A percentile compares a stretch with the other conserved stretches of the same genome.
phyloP scores from a whole-genome alignment of 2,888 invertebrate species.

The Limnephilus rhombicus region DNA sequence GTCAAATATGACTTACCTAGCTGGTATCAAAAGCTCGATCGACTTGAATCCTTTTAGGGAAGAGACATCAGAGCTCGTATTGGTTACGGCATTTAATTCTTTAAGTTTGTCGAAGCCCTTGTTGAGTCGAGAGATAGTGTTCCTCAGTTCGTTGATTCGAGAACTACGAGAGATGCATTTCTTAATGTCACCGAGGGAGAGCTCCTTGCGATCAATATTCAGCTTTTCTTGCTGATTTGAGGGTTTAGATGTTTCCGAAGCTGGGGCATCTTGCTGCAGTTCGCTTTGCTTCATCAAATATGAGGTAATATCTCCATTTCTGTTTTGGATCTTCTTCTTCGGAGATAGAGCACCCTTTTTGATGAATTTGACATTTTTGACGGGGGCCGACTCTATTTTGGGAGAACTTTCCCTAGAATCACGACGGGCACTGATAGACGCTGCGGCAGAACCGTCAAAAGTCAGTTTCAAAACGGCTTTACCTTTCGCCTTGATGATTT shows the following conservation, averaged over 20 bases:
- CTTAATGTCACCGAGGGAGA: constrained; percentile 84
- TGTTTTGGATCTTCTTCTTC: constrained; percentile 66
- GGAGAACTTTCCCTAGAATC: constrained; percentile 67
- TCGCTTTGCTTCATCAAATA: constrained; percentile 59
- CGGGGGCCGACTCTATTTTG: constrained; percentile 44
- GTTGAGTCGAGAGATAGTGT: constrained; percentile 82
- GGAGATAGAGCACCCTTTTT: constrained; percentile 72
- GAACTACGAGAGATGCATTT: constrained; percentile 83
- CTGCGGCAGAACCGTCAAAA: constrained; percentile 56
- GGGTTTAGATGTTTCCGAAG: constrained; percentile 13
- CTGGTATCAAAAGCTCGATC: constrained; percentile 86
- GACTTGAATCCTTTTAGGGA: constrained; percentile 84
- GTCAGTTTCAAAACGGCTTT: constrained; percentile 63
- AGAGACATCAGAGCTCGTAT: constrained; percentile 72
- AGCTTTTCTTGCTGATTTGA: constrained; percentile 66
- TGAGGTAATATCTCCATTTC: constrained; percentile 67
- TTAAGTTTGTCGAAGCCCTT: constrained; percentile 81
- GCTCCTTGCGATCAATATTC: constrained; percentile 77
- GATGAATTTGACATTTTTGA: constrained; percentile 69
- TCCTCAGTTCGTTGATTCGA: constrained; percentile 84
- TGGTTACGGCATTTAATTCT: constrained; percentile 69
- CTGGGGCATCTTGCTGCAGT: constrained; percentile 58
- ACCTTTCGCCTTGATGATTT: constrained; percentile 68
- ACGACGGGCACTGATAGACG: not conserved
- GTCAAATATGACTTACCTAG: constrained; percentile 78